Evolutionary conservation across 2,113 vertebrate species (phyloP).

Genomic region (Albula goreensis): DNA sequence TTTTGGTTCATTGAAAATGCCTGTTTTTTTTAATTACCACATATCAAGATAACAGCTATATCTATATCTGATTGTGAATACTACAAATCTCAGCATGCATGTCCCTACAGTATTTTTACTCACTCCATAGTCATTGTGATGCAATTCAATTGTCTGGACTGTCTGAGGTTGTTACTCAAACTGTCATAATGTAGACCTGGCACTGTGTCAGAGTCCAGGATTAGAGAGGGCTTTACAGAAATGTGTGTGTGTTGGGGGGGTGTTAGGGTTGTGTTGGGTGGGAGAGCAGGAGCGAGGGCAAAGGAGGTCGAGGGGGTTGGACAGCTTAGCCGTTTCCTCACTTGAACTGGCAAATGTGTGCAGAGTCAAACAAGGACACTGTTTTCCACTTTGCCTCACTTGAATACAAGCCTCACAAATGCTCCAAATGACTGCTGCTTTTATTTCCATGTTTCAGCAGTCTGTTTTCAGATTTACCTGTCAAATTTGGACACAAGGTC

Average conservation of each 20-base stretch:
- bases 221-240: conserved; percentile 25
- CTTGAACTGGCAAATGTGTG: conserved; percentile 36
- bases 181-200: conserved; percentile 26
- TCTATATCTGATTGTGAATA: neutral
- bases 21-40: neutral
- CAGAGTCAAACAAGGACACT: conserved; percentile 22
- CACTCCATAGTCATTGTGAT: neutral
- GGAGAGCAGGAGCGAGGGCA: neutral
- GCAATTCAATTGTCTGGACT: conserved; percentile 4
- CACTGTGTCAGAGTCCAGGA: conserved; percentile 2
- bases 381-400: conserved; percentile 1
- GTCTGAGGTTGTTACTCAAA: conserved; percentile 28
- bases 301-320: conserved; percentile 10
- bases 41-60: neutral
- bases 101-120: neutral
- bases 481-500: neutral
- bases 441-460: neutral
- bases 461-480: neutral
- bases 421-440: neutral
- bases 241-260: neutral
- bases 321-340: conserved; percentile 23
- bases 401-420: neutral
- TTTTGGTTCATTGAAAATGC: neutral
- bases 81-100: neutral
- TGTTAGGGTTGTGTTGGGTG: neutral